Base-by-base conservation (phyloP, 2,888 invertebrate genomes). In the Griposia aprilina region DNA sequence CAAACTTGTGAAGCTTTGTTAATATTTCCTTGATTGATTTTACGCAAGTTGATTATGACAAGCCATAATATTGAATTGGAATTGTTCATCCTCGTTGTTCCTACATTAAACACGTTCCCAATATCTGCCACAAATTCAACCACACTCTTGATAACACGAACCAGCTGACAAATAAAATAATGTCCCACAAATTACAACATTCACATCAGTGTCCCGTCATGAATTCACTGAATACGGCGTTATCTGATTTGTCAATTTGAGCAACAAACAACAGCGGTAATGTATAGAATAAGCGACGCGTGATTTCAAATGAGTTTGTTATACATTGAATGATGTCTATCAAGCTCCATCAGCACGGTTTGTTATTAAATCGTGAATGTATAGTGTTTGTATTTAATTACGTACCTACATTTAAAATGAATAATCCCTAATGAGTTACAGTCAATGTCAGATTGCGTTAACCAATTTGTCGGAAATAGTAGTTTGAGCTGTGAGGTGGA, bases 161-260 rank as follows among this genome's bases (percentile, higher is more conserved):
- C 50, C 55, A 69, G 77, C 82, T 69, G 65, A 77, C 67, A 84
- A 81, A 81, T 84, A 81, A 80, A 84, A 85, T 81, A 84, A 85
- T 85, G 55, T 62, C 11, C 55, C 85, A 50, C 81, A 85, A 84
- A 81, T 81, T 45, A 76, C 85, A 59, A 60, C 63, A 69, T 67
- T 70, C 66, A 50, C 41, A 68, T 72, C 60, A 60, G 63, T 48
- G 57, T 69, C 41, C 60, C 60, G 62, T 76, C 76, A 66, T 74
- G 52, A 83, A 80, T 74, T 80, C 76, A 76, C 50, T 86, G 80
- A 76, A 83, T 74, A 72, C 57, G 11, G 7, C 23, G 63, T 83
- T 86, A 87, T 87, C 77, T 41, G 78, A 87, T 88, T 85, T 86
- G 84, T 87, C 88, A 87, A 82, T 82, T 76, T 83, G 74, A 71